A percentile compares a stretch with the other conserved stretches of the same genome.
Evolutionary conservation across 2,888 invertebrate genomes (phyloP).

Genomic region (Eristalis intricaria): DNA sequence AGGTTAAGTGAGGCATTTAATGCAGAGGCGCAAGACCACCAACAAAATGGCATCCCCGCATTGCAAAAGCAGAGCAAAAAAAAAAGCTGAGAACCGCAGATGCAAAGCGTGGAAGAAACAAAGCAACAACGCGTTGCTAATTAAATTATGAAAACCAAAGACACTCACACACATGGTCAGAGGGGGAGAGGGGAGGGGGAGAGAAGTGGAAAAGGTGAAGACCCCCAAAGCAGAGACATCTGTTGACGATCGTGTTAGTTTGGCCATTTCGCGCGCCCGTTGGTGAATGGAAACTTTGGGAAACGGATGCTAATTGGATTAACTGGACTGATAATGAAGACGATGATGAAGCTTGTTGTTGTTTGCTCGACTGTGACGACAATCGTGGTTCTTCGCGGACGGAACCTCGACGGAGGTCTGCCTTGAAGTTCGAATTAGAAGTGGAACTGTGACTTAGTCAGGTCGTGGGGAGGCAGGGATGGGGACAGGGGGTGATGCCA

Average conservation of each 20-base stretch:
- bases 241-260: constrained; percentile 40
- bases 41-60: constrained; percentile 47
- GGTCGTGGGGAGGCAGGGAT: no score
- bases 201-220: neutral
- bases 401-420: no score
- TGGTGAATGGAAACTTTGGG: constrained; percentile 30
- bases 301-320: constrained; percentile 50
- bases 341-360: constrained; percentile 5
- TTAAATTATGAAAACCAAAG: constrained; percentile 36
- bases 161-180: neutral
- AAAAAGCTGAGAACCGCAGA: neutral
- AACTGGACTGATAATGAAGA: constrained; percentile 33
- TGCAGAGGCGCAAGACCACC: neutral
- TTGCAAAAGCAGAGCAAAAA: constrained; percentile 44
- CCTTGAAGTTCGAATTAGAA: no score
- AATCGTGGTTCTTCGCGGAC: neutral
- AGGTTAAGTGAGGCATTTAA: constrained; percentile 67
- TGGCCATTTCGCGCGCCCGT: neutral
- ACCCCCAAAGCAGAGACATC: constrained; percentile 32
- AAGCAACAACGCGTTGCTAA: constrained; percentile 45
- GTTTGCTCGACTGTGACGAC: neutral
- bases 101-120: neutral
- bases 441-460: no score
- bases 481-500: no score
- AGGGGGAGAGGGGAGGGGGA: neutral